These are phyloP conservation scores for Menura novaehollandiae DNA, from an alignment of 2,113 vertebrate species.

Conservation along the genomic window DNA sequence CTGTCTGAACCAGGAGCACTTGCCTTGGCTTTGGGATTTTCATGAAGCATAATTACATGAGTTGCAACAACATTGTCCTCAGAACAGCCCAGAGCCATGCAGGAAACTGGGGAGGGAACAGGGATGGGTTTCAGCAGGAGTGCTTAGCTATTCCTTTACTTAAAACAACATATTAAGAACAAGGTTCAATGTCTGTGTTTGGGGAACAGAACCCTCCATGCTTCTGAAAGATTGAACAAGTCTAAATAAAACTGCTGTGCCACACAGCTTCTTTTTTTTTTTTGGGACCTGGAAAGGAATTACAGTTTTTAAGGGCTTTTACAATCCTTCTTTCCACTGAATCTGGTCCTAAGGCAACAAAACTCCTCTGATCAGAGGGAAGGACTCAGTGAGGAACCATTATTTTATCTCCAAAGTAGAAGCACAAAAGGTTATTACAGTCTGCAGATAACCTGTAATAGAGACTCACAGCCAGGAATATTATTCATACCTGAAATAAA, in stretches of 20 bases:
- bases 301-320: background rate
- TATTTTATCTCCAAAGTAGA: conserved; percentile 10
- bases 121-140: background rate
- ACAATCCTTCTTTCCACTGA: background rate
- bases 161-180: background rate
- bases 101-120: background rate
- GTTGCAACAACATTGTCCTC: background rate
- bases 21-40: background rate
- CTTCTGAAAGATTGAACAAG: background rate
- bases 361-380: background rate
- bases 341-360: conserved; percentile 16
- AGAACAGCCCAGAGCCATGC: background rate
- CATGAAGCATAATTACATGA: background rate
- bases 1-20: background rate
- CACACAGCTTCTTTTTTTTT: background rate
- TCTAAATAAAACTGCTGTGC: background rate
- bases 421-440: background rate
- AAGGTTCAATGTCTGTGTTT: background rate
- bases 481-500: conserved; percentile 9
- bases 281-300: background rate
- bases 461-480: background rate
- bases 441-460: background rate
- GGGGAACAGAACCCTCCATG: background rate
- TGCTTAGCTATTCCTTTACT: background rate
- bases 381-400: background rate